phyloP scores from a whole-genome alignment of 2,113 vertebrate genomes.

The Mormyrus lacerda region DNA sequence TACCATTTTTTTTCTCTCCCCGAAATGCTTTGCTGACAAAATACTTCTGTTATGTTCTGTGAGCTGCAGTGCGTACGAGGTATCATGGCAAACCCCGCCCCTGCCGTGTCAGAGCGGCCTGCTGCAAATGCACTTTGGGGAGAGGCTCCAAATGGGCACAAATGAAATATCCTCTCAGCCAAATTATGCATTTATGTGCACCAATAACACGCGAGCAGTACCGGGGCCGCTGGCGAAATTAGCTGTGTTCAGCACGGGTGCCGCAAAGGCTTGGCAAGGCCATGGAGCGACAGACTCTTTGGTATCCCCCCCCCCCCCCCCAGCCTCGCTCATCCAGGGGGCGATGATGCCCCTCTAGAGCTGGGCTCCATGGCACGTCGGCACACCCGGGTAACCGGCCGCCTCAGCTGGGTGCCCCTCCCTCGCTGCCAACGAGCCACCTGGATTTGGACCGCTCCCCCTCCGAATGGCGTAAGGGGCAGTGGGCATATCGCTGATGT shows the following conservation, averaged over 20 bases:
- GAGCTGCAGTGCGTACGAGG: not conserved
- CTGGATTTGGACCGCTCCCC: not conserved
- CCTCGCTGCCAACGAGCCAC: not conserved
- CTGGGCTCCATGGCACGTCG: not conserved
- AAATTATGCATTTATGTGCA: constrained; percentile 18
- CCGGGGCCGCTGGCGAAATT: not conserved
- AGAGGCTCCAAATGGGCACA: constrained; percentile 6
- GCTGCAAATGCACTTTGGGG: constrained; percentile 7
- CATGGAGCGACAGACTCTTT: not conserved
- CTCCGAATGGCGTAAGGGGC: not conserved
- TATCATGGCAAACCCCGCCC: not conserved
- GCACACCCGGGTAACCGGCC: not conserved
- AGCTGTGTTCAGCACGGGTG: not conserved
- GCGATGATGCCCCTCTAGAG: not conserved
- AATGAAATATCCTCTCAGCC: constrained; percentile 21
- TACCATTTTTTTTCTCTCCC: not conserved
- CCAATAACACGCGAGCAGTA: constrained; percentile 1
- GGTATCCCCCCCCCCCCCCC: not conserved
- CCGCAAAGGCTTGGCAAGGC: not conserved
- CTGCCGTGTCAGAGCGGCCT: not conserved
- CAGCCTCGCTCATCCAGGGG: not conserved
- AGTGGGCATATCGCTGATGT: not conserved
- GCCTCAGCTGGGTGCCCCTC: not conserved
- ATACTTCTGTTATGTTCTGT: not conserved
- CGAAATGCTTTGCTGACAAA: not conserved